Percentiles rank a stretch among this genome's conserved stretches.
These are phyloP conservation scores for Dallia pectoralis DNA, from an alignment of 2,797 vertebrate genomes.

Conservation along the genomic window DNA sequence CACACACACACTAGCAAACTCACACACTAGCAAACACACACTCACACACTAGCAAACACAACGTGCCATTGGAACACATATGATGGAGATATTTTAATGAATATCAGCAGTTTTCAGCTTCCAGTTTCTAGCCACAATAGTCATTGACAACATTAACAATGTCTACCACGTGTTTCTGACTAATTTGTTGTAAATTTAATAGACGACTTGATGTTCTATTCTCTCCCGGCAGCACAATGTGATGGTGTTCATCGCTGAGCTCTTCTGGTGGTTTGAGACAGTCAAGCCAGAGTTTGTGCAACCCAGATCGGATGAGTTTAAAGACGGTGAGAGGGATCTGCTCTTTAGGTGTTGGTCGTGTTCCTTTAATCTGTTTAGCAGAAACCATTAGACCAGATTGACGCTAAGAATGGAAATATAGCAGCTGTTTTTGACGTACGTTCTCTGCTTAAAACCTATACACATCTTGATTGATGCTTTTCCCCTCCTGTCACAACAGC, in stretches of 20 bases:
- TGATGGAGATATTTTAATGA: too few relatives aligned
- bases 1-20: too few relatives aligned
- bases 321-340: constrained; percentile 80
- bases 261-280: constrained; percentile 99
- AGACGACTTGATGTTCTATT: too few relatives aligned
- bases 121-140: too few relatives aligned
- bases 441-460: neutral
- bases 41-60: too few relatives aligned
- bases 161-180: too few relatives aligned
- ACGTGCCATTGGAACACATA: too few relatives aligned
- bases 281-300: constrained; percentile 96
- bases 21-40: too few relatives aligned
- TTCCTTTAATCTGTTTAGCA: too few relatives aligned
- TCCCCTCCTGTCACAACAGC: constrained; percentile 71
- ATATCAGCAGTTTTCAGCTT: too few relatives aligned
- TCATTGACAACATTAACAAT: too few relatives aligned
- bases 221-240: constrained; percentile 82
- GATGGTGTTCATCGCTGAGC: constrained; percentile 97
- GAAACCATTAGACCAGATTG: neutral
- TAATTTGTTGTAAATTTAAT: too few relatives aligned
- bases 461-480: neutral
- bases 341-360: neutral
- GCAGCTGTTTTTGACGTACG: neutral
- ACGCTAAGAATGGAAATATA: neutral
- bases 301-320: constrained; percentile 91